Conservation (phyloP, 2,113 vertebrate species). For the Equus przewalskii region DNA sequence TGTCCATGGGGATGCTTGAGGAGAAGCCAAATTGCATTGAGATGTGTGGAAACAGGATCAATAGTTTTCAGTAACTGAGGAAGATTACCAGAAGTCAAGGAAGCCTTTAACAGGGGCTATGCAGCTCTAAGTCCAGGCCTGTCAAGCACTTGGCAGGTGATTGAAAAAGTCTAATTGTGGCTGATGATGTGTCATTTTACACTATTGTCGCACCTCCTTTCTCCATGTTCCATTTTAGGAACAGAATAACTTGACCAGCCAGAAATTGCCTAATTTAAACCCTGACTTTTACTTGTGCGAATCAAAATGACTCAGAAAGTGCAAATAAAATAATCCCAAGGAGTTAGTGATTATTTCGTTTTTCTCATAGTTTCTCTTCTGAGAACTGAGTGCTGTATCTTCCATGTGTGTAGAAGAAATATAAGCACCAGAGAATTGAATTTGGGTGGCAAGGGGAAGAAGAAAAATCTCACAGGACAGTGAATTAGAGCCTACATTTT, state of each 20-base stretch:
- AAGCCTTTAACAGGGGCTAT: neutral
- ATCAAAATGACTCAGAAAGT: constrained; percentile 75
- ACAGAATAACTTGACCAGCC: constrained; percentile 62
- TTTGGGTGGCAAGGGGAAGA: neutral
- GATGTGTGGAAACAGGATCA: constrained; percentile 80
- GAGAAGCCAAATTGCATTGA: constrained; percentile 65
- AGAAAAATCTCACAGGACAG: neutral
- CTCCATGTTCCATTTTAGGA: constrained; percentile 75
- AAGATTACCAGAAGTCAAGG: constrained; percentile 80
- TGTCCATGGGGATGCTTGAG: constrained; percentile 66
- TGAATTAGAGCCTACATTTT: neutral
- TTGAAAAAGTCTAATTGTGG: constrained; percentile 69
- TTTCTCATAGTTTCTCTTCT: constrained; percentile 53
- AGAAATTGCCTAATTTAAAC: constrained; percentile 79
- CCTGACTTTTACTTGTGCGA: constrained; percentile 66
- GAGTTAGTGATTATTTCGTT: neutral
- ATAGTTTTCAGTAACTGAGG: constrained; percentile 80
- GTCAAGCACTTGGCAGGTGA: constrained; percentile 63
- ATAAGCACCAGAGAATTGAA: neutral
- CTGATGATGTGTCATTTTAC: constrained; percentile 66
- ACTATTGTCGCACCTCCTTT: constrained; percentile 52
- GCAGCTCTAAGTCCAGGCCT: neutral
- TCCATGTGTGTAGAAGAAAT: neutral
- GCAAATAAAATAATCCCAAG: constrained; percentile 69
- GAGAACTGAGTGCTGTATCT: neutral